Base-by-base conservation (phyloP, 2,797 vertebrate genomes). In the Pseudomugil gertrudae region DNA sequence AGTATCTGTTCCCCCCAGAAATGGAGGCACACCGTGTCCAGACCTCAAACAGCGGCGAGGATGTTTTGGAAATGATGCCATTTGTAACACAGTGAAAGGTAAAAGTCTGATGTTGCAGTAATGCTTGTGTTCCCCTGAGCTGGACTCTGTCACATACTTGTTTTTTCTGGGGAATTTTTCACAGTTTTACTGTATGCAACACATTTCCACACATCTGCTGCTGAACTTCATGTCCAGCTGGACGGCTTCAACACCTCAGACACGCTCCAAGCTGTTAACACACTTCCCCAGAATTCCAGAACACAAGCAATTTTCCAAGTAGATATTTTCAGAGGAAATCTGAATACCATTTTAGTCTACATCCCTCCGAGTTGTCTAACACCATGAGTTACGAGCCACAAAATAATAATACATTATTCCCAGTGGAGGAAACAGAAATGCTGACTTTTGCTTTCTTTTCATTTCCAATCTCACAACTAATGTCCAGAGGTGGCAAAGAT, bases 41-140 rank as follows among this genome's bases (percentile, higher is more conserved):
- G 95, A 96, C 76, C 95, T 97, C 63, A 95, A 92, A 68, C 96
- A 96, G 87, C 93, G 94, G 1, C 85, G 95, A 1, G 96, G 96
- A 26, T 97, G 96, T 87, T 93, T 93, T 0, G 95, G 95, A 48
- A 94, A 95, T 74, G 89, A 92, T 15, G 81, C 82, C 0, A 60
- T 90, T 45, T 96, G 95, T 63, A 88, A 85, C 54, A 76, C 74
- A 0, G 92, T 92, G 2, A 92, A 93, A 95, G 95, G 96, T 96
- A 88, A 82, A 62, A 50, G 5, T 14, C 5, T 17, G 30, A 56
- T 15, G 4, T 62, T 15, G 50, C 33, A 17, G 63, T 43, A 38
- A 33, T 57, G 51, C 38, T 48, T 3, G 6, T 4, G 13, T n/a
- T n/a, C 27, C 50, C 21, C 55, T 30, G 43, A 35, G 57, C 38